phyloP scores from a whole-genome alignment of 2,888 invertebrate genomes.

The Buathra laborator region DNA sequence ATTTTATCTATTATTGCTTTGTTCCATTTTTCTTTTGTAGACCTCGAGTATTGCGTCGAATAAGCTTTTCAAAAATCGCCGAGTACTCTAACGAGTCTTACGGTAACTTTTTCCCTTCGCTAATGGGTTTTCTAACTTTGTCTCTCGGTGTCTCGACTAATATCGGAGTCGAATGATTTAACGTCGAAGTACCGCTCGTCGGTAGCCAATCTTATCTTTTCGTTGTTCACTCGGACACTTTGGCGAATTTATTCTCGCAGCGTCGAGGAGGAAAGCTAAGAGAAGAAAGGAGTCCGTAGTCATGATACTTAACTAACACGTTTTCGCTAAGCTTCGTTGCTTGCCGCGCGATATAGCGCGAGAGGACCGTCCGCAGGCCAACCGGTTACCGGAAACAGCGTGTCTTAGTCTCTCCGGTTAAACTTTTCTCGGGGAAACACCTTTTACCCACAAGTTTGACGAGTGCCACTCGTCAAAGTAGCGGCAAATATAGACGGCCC shows the following conservation, averaged over 20 bases:
- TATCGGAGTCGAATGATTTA: neutral
- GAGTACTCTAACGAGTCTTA: slow-evolving; percentile 4
- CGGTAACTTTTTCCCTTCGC: neutral
- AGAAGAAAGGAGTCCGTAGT: slow-evolving; percentile 31
- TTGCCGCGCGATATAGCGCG: slow-evolving; percentile 14
- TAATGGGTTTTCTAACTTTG: slow-evolving; percentile 18
- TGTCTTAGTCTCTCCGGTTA: slow-evolving; percentile 36
- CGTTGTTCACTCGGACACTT: neutral
- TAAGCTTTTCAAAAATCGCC: slow-evolving; percentile 4
- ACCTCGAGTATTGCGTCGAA: neutral
- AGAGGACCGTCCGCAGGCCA: slow-evolving; percentile 48
- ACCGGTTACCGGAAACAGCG: slow-evolving; percentile 64
- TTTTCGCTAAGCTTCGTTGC: slow-evolving; percentile 48
- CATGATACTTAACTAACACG: slow-evolving; percentile 28
- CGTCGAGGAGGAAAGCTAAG: slow-evolving; percentile 5
- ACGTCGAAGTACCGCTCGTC: neutral
- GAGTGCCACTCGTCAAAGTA: slow-evolving; percentile 32
- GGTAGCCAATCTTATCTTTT: slow-evolving; percentile 1
- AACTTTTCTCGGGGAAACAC: neutral
- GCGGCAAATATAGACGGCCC: slow-evolving; percentile 27
- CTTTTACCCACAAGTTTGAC: slow-evolving; percentile 28
- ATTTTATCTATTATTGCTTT: neutral
- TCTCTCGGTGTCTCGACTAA: neutral
- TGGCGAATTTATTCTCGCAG: slow-evolving; percentile 30
- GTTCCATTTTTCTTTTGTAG: neutral